Conservation (phyloP, 1,140 invertebrate genomes). For the Macrobrachium rosenbergii region DNA sequence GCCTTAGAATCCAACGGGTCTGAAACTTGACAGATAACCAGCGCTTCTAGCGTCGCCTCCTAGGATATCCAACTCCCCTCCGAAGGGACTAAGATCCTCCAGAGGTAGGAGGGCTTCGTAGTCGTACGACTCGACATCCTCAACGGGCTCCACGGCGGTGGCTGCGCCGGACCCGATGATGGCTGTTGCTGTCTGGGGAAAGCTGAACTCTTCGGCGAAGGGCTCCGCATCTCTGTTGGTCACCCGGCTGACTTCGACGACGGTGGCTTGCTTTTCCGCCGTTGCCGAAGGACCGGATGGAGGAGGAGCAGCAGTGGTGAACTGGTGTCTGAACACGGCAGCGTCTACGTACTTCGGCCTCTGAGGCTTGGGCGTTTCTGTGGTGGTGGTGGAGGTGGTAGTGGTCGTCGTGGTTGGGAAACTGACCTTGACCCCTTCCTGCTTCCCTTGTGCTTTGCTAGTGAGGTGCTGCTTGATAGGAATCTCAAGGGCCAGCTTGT, state of each 20-base stretch:
- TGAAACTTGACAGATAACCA: slow-evolving; percentile 28
- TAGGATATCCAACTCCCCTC: slow-evolving; percentile 7
- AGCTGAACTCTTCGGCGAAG: neutral
- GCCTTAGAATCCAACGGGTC: slow-evolving; percentile 35
- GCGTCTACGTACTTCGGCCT: slow-evolving; percentile 29
- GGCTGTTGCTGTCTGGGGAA: neutral
- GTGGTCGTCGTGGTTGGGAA: neutral
- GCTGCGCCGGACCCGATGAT: neutral
- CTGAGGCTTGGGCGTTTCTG: neutral
- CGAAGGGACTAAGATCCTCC: slow-evolving; percentile 40
- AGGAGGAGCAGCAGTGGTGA: neutral
- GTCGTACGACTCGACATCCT: neutral
- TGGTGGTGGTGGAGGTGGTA: neutral
- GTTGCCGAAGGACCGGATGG: too few relatives aligned
- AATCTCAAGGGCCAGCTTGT: slow-evolving; percentile 39
- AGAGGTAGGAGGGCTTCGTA: slow-evolving; percentile 33
- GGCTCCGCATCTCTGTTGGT: neutral
- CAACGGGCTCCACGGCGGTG: neutral
- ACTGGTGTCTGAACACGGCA: slow-evolving; percentile 39
- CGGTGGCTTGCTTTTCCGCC: neutral
- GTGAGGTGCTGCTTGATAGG: slow-evolving; percentile 21
- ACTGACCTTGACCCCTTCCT: neutral
- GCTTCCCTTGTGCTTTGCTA: neutral
- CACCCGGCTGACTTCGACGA: neutral
- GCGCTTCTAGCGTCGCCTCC: slow-evolving; percentile 3